Conservation (phyloP, 2,797 vertebrate genomes). For the Spinibarbus caldwelli region DNA sequence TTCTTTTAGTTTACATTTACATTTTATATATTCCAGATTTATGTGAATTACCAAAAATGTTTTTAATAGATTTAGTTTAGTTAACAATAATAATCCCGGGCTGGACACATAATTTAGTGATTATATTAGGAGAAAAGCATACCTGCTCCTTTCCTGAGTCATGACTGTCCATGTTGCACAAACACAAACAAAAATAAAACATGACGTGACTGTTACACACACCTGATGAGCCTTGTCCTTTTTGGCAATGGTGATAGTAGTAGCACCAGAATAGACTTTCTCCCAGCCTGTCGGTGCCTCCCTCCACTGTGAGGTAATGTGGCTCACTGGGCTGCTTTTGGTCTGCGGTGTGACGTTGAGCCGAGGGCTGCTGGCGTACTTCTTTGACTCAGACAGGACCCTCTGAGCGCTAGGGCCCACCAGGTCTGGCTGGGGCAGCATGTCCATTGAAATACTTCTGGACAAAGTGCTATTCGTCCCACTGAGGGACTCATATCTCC, state of each 20-base stretch:
- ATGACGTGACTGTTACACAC: conserved; percentile 23
- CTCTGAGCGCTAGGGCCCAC: conserved; percentile 69
- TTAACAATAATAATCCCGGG: neutral
- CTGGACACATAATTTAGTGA: neutral
- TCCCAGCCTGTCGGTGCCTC: neutral
- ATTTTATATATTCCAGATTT: too few relatives aligned
- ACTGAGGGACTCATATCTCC: conserved; percentile 29
- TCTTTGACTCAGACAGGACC: conserved; percentile 77
- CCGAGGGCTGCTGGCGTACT: conserved; percentile 57
- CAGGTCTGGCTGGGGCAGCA: conserved; percentile 64
- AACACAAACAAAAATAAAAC: conserved; percentile 10
- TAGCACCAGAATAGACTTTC: conserved; percentile 59
- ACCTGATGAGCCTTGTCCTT: conserved; percentile 60
- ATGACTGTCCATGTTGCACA: neutral
- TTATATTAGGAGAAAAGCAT: neutral
- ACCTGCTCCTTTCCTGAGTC: neutral
- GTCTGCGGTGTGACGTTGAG: conserved; percentile 37
- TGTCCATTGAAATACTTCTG: conserved; percentile 77
- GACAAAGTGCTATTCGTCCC: conserved; percentile 51
- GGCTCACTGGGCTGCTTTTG: neutral
- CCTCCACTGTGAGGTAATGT: conserved; percentile 59
- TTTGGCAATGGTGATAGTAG: conserved; percentile 22
- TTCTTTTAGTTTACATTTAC: too few relatives aligned
- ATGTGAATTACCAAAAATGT: too few relatives aligned
- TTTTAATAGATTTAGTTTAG: neutral